Evolutionary conservation across 2,113 vertebrate species (phyloP).

Genomic region (Neogobius melanostomus): DNA sequence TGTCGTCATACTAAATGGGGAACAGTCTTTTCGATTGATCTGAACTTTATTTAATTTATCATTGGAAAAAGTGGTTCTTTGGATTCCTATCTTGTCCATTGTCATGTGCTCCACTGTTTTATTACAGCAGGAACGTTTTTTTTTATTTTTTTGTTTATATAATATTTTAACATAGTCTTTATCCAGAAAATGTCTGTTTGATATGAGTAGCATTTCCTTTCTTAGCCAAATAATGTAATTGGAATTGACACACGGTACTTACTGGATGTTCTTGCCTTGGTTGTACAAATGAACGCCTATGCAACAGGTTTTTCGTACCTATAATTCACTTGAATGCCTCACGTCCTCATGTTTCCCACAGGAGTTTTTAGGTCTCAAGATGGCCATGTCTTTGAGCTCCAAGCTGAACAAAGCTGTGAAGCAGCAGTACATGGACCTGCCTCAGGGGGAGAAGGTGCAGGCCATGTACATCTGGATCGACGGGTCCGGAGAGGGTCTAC

Average conservation of each 20-base stretch:
- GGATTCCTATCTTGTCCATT: no score
- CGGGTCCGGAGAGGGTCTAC: constrained; percentile 88
- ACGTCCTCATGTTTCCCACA: constrained; percentile 31
- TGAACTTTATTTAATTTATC: not conserved
- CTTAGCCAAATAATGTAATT: not conserved
- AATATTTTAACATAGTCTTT: no score
- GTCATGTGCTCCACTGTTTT: no score
- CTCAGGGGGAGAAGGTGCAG: constrained; percentile 88
- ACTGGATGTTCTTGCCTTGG: no score
- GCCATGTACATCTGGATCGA: constrained; percentile 97
- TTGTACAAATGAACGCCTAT: not conserved
- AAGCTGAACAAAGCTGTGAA: constrained; percentile 89
- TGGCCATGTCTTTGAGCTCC: constrained; percentile 89
- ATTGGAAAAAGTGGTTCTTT: no score
- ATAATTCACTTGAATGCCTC: not conserved
- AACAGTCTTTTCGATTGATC: not conserved
- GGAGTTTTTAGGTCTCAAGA: constrained; percentile 66
- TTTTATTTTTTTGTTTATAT: no score
- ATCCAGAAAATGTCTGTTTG: no score
- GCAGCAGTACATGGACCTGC: constrained; percentile 89
- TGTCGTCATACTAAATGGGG: no score
- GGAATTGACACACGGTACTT: not conserved
- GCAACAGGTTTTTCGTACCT: not conserved
- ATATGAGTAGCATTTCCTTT: no score
- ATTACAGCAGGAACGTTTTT: no score